Percentiles rank a stretch among this genome's conserved stretches.
Conservation (phyloP, 2,888 invertebrate genomes). For the Phyto melanocephala region DNA sequence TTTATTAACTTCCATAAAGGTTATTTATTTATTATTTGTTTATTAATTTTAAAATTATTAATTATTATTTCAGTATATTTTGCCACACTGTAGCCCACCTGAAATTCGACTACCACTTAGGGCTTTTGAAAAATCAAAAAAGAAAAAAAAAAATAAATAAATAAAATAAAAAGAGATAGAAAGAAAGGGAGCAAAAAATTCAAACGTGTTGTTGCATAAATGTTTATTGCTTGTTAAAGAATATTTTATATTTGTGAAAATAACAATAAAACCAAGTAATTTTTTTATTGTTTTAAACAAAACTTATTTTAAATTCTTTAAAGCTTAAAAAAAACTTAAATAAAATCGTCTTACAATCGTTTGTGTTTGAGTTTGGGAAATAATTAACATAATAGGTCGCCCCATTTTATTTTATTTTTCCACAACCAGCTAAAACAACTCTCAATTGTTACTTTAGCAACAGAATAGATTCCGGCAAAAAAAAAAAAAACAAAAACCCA, state of each 20-base stretch:
- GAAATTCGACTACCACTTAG: background rate
- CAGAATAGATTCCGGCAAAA: background rate
- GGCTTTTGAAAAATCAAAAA: background rate
- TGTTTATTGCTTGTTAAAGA: conserved; percentile 45
- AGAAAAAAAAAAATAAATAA: background rate
- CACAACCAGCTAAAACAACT: background rate
- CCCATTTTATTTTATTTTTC: conserved; percentile 5
- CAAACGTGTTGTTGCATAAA: conserved; percentile 51
- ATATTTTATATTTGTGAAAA: conserved; percentile 3
- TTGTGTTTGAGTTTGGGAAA: conserved; percentile 8
- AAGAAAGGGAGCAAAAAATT: background rate
- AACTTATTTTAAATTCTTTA: no score
- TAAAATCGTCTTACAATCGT: conserved; percentile 3
- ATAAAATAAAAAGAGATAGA: no score
- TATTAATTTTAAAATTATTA: no score
- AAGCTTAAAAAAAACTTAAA: background rate
- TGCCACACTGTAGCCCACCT: no score
- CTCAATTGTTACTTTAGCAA: background rate
- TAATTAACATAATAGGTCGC: conserved; percentile 45
- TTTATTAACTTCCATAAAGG: no score
- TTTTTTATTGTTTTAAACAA: no score
- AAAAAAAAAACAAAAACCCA: background rate
- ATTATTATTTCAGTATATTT: no score
- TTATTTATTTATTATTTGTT: no score
- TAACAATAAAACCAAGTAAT: background rate